Conservation (phyloP, 2,113 vertebrate species). For the Peromyscus leucopus region DNA sequence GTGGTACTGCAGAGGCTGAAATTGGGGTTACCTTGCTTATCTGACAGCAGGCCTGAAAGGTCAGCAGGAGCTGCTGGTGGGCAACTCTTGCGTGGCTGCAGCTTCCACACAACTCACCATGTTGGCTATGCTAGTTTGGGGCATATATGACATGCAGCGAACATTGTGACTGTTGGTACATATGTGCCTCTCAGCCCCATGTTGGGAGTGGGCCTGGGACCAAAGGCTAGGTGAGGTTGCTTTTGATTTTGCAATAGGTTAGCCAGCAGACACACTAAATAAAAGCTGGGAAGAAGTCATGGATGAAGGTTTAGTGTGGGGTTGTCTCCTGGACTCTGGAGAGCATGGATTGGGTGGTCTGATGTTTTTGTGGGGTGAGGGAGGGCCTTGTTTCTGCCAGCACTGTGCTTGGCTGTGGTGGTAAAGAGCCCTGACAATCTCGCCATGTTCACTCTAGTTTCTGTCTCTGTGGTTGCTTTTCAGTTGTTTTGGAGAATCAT, state of each 20-base stretch:
- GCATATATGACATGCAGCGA: neutral
- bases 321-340: neutral
- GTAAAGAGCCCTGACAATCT: neutral
- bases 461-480: conserved; percentile 53
- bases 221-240: neutral
- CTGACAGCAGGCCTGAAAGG: neutral
- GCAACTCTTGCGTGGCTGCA: too few species aligned
- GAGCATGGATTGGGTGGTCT: neutral
- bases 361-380: neutral
- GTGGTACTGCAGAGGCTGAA: neutral
- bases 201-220: neutral
- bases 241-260: neutral
- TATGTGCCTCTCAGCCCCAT: neutral
- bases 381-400: neutral
- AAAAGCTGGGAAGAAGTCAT: neutral
- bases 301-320: neutral
- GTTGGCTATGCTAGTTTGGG: neutral
- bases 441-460: neutral
- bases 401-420: neutral
- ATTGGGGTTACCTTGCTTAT: too few species aligned
- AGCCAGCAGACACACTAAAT: neutral
- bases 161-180: neutral
- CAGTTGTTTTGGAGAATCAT: conserved; percentile 95
- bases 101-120: neutral
- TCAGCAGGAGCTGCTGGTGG: neutral